phyloP scores from a whole-genome alignment of 1,140 invertebrate species.

The Cotesia typhae region DNA sequence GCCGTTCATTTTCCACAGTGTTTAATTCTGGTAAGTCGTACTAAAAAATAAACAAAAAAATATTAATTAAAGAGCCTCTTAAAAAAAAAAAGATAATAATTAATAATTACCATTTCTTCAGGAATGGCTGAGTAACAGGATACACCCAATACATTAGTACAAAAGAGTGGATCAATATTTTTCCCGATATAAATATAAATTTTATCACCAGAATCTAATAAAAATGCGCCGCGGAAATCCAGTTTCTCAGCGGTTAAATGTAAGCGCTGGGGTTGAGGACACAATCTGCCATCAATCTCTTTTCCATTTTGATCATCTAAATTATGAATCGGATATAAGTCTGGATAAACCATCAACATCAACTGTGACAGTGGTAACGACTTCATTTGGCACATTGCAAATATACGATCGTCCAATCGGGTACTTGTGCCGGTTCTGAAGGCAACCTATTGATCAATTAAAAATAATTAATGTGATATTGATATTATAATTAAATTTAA shows the following conservation, averaged over 20 bases:
- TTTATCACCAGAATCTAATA: conserved; percentile 86
- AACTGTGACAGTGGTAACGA: conserved; percentile 82
- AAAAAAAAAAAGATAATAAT: conserved; percentile 27
- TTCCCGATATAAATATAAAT: conserved; percentile 91
- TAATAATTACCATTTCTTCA: conserved; percentile 71
- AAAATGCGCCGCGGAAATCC: conserved; percentile 88
- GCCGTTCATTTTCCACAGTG: conserved; percentile 76
- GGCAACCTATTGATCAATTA: conserved; percentile 72
- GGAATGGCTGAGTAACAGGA: conserved; percentile 71
- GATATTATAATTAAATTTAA: not conserved
- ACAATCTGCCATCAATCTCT: conserved; percentile 67
- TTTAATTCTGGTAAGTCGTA: conserved; percentile 82
- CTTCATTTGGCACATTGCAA: conserved; percentile 94
- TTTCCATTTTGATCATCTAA: conserved; percentile 73
- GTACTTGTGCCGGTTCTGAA: conserved; percentile 89
- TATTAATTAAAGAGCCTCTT: conserved; percentile 33
- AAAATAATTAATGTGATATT: not conserved
- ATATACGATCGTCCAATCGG: conserved; percentile 91
- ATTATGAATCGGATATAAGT: conserved; percentile 89
- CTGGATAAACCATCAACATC: conserved; percentile 90
- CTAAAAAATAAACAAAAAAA: conserved; percentile 58
- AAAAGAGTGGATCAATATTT: conserved; percentile 78
- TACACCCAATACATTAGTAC: conserved; percentile 77
- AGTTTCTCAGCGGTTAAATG: conserved; percentile 79
- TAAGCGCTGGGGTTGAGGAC: conserved; percentile 72